Percentiles rank a stretch among this genome's conserved stretches.
Evolutionary conservation across 2,113 vertebrate species (phyloP).

Genomic region (Saguinus midas): DNA sequence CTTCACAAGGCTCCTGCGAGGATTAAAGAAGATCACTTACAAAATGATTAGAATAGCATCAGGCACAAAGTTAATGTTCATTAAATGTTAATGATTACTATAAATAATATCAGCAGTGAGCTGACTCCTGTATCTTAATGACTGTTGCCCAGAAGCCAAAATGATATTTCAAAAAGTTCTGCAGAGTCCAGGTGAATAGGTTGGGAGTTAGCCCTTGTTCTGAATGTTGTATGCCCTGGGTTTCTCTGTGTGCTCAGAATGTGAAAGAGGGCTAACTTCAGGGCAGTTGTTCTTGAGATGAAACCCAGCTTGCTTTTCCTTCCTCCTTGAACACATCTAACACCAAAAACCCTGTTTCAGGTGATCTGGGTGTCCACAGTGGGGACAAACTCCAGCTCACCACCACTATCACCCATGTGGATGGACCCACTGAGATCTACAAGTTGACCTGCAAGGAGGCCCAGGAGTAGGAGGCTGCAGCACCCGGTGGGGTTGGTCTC

Average conservation of each 20-base stretch:
- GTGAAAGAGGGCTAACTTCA: background rate
- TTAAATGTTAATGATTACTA: conserved; percentile 25
- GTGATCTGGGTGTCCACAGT: conserved; percentile 87
- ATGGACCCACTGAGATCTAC: conserved; percentile 95
- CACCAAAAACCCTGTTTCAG: conserved; percentile 68
- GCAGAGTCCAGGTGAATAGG: background rate
- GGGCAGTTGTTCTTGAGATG: background rate
- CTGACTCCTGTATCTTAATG: background rate
- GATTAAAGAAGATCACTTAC: background rate
- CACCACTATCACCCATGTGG: conserved; percentile 95
- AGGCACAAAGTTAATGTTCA: conserved; percentile 7
- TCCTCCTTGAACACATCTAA: conserved; percentile 1
- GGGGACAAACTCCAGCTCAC: conserved; percentile 96
- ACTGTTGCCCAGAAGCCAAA: background rate
- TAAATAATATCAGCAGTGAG: background rate
- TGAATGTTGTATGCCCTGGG: too few species aligned
- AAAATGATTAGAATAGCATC: background rate
- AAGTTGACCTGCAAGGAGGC: conserved; percentile 95
- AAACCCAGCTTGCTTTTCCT: background rate
- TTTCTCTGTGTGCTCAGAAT: background rate
- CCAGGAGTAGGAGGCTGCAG: conserved; percentile 86
- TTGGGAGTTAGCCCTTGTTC: background rate
- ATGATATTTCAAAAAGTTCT: background rate
- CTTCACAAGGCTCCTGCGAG: background rate
- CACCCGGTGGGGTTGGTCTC: conserved; percentile 24